A percentile compares a stretch with the other conserved stretches of the same genome.
These are phyloP conservation scores for Leuciscus waleckii DNA, from an alignment of 2,797 vertebrate genomes.

Conservation along the genomic window DNA sequence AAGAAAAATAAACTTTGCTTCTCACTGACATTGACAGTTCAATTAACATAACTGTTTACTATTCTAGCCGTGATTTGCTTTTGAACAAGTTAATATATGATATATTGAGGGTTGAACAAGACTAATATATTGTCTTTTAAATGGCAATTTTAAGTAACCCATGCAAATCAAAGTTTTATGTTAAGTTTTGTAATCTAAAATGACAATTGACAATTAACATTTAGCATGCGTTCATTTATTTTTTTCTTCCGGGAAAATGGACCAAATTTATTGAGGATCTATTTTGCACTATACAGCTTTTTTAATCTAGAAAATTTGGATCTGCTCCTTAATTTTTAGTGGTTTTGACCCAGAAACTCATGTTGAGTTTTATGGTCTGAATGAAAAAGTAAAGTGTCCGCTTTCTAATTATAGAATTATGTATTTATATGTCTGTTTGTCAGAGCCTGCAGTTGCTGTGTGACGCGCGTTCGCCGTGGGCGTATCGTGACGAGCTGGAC, in stretches of 20 bases:
- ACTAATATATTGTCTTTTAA: background rate
- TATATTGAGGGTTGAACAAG: no score
- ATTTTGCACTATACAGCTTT: background rate
- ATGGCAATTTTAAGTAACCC: background rate
- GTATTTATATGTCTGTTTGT: background rate
- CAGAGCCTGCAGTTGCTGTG: no score
- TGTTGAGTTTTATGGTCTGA: background rate
- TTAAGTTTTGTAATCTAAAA: background rate
- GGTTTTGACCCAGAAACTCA: background rate
- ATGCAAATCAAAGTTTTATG: background rate
- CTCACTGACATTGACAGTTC: conserved; percentile 25
- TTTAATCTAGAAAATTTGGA: background rate
- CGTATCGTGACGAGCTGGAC: no score
- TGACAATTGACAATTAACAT: background rate
- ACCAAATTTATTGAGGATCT: background rate
- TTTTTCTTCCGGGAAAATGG: background rate
- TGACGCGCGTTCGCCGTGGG: no score
- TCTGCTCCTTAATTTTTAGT: background rate
- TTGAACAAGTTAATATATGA: background rate
- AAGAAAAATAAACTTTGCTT: background rate
- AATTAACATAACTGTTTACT: conserved; percentile 11
- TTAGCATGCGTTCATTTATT: background rate
- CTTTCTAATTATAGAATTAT: background rate
- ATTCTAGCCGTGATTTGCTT: background rate
- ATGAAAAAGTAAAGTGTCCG: background rate